These are phyloP conservation scores for Amia ocellicauda DNA, from an alignment of 2,113 vertebrate genomes.

Conservation along the genomic window DNA sequence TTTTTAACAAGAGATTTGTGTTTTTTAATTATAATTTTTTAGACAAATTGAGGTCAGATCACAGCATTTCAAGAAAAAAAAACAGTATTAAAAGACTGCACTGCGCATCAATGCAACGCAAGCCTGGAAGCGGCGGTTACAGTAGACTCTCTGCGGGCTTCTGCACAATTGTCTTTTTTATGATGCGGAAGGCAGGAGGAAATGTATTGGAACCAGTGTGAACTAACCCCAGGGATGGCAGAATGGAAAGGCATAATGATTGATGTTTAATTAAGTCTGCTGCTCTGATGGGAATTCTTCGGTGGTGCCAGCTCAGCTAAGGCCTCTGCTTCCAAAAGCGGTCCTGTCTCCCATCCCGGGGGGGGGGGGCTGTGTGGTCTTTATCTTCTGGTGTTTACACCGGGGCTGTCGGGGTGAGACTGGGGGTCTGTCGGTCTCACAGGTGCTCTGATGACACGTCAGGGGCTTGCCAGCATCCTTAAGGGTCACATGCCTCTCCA, in stretches of 20 bases:
- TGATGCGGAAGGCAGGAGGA: not conserved
- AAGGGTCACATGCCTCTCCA: not conserved
- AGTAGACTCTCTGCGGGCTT: not conserved
- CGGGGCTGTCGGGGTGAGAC: not conserved
- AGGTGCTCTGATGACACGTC: not conserved
- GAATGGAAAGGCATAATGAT: not conserved
- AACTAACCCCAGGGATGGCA: not conserved
- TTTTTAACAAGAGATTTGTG: too few species aligned
- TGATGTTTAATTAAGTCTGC: slow-evolving; percentile 3
- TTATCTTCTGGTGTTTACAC: not conserved
- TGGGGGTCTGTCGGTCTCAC: not conserved
- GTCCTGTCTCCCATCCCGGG: not conserved
- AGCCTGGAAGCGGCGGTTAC: not conserved
- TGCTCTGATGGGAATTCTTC: not conserved
- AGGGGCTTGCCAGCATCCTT: not conserved
- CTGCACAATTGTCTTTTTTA: not conserved
- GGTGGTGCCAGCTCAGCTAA: not conserved
- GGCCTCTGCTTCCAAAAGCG: not conserved
- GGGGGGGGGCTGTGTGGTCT: too few species aligned
- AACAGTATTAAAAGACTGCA: too few species aligned
- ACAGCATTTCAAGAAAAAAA: too few species aligned
- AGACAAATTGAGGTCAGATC: too few species aligned
- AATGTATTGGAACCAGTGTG: not conserved
- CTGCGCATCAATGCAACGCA: not conserved
- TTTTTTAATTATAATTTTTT: too few species aligned